Base-by-base conservation (phyloP, 1,140 invertebrate species). In the Philopotamus ludificatus region DNA sequence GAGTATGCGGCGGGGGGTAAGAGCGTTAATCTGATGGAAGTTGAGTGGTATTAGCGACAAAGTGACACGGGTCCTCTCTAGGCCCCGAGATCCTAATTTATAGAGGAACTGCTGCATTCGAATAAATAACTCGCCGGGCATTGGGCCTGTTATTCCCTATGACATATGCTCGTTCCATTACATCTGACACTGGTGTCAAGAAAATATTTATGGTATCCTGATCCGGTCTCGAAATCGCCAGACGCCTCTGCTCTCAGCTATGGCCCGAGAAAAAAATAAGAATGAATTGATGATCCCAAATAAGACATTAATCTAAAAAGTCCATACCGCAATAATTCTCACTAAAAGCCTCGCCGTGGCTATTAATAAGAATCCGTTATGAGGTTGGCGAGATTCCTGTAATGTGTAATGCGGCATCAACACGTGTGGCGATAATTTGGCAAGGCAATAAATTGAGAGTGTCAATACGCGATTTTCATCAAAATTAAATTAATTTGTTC, bases 31-130 rank as follows among this genome's bases (percentile, higher is more conserved):
- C 66, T 68, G 66, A 68, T 68, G 42, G 54, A 55, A 68, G 49
- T 61, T 68, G 66, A 68, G 66, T 51, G 66, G 66, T 68, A 68
- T 68, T 68, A 68, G 62, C 55, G 57, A 45, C 49, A 50, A 34
- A 34, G 26, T 68, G 66, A 68, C 58, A 59, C 64, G 66, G 66
- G 66, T 68, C 50, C 45, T 57, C 49, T 18, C 28, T 18, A 21
- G 20, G 34, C 20, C 25, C 25, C 7, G 22, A 23, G 39, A 21
- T 28, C 50, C 55, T 68, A 65, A 68, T 68, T 65, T 65, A 68
- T 68, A 39, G 62, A 44, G 54, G 55, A 63, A 64, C 42, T 25
- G 47, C 45, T 57, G 26, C 28, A 54, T 18, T 26, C 20, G 28
- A 26, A 21, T 12, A 54, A n/a, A 54, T 54, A 28, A 26, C 51